Percentiles rank a stretch among this genome's conserved stretches.
Conservation (phyloP, 2,888 invertebrate species). For the Drosophila melanosoma region DNA sequence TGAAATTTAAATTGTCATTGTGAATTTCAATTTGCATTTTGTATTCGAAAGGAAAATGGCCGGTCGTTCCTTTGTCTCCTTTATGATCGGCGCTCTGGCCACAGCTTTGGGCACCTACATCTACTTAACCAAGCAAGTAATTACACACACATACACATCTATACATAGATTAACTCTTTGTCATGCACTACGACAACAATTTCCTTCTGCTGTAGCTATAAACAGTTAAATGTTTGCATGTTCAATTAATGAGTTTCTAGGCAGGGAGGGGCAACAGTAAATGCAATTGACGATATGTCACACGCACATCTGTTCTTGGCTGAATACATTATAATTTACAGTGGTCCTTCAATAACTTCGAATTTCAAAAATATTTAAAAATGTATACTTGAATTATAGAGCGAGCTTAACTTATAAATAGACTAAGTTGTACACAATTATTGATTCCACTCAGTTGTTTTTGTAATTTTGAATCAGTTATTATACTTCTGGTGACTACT, state of each 20-base stretch:
- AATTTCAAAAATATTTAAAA: background rate
- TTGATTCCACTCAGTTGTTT: background rate
- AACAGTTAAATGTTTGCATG: constrained; percentile 25
- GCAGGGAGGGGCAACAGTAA: constrained; percentile 4
- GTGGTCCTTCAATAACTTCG: background rate
- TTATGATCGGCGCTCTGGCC: constrained; percentile 81
- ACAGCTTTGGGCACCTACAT: constrained; percentile 81
- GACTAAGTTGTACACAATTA: background rate
- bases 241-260: constrained; percentile 1
- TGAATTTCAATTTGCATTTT: constrained; percentile 23
- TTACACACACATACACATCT: constrained; percentile 45
- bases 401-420: background rate
- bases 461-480: background rate
- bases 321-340: background rate
- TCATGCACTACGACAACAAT: constrained; percentile 9
- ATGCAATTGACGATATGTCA: constrained; percentile 24
- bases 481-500: background rate
- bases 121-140: constrained; percentile 83
- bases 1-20: constrained; percentile 48
- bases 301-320: constrained; percentile 17
- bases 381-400: background rate
- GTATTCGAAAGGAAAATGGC: constrained; percentile 49
- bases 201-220: constrained; percentile 1
- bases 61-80: constrained; percentile 75
- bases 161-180: background rate